Evolutionary conservation across 2,113 vertebrate species (phyloP).

Genomic region (Ivindomyrus marchei): DNA sequence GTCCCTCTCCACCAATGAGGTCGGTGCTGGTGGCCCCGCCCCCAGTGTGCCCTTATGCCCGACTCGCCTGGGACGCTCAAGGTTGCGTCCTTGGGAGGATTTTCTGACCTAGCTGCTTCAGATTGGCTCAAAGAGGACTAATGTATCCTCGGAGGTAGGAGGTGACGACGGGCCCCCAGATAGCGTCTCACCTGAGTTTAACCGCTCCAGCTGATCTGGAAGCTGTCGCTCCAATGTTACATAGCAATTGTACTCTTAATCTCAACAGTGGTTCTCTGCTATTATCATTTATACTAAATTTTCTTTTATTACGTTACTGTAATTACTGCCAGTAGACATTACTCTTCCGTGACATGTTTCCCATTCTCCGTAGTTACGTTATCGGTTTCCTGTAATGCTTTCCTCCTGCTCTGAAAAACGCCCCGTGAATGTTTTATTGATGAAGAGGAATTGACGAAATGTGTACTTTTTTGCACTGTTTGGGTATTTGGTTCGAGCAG

Average conservation of each 20-base stretch:
- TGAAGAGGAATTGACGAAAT: background rate
- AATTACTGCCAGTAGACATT: background rate
- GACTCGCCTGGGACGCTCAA: background rate
- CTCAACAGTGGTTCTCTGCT: background rate
- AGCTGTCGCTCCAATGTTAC: background rate
- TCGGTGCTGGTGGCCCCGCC: background rate
- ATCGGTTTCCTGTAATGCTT: background rate
- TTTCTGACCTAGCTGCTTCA: background rate
- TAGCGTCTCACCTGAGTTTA: background rate
- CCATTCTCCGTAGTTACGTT: background rate
- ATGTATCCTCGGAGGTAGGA: background rate
- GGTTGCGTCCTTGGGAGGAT: background rate
- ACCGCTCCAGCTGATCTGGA: background rate
- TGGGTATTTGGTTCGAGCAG: background rate
- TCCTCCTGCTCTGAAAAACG: background rate
- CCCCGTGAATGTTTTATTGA: background rate
- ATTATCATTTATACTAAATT: slow-evolving; percentile 1
- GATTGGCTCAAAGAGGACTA: background rate
- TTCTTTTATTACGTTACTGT: background rate
- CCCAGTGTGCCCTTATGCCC: background rate
- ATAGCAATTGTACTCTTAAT: background rate
- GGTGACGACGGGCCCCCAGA: no score
- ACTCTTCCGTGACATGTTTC: background rate
- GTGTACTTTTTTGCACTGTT: background rate
- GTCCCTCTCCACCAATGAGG: background rate